These are phyloP conservation scores for Microchirus variegatus DNA, from an alignment of 2,797 vertebrate genomes.

Conservation along the genomic window DNA sequence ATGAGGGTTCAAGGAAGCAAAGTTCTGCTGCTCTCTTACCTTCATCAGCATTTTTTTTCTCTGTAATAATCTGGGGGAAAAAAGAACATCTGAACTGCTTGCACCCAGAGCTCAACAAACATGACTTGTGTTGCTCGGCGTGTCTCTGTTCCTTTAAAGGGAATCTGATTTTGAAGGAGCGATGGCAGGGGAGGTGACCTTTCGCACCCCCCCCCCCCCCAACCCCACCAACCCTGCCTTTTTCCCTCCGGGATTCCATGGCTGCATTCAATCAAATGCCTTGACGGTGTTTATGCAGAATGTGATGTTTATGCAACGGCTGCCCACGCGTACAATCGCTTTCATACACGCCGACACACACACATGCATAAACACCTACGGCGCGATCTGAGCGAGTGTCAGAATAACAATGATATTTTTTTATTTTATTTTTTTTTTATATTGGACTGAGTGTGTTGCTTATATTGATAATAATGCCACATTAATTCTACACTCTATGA, in stretches of 20 bases:
- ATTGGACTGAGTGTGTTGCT: conserved; percentile 8
- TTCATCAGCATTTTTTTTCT: conserved; percentile 16
- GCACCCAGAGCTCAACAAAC: neutral
- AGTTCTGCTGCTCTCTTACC: neutral
- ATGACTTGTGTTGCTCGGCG: conserved; percentile 28
- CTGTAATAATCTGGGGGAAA: neutral
- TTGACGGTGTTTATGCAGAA: conserved; percentile 67
- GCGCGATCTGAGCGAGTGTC: conserved; percentile 28
- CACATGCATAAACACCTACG: conserved; percentile 53
- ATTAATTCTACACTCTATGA: conserved; percentile 28
- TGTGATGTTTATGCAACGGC: conserved; percentile 71
- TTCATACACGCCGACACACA: conserved; percentile 54
- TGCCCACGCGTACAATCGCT: conserved; percentile 63
- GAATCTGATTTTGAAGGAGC: conserved; percentile 62
- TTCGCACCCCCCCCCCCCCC: conserved; percentile 8
- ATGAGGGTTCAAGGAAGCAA: conserved; percentile 3
- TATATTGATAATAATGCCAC: conserved; percentile 30
- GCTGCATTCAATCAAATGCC: conserved; percentile 74
- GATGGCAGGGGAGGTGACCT: conserved; percentile 64
- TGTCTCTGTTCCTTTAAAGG: conserved; percentile 67
- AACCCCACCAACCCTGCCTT: conserved; percentile 51
- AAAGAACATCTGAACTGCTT: conserved; percentile 20
- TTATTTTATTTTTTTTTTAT: too few species aligned
- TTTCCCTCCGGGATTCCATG: conserved; percentile 49
- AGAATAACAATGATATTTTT: neutral